These are phyloP conservation scores for Grammomys dolichurus DNA, from an alignment of 2,113 vertebrate genomes.

Conservation along the genomic window DNA sequence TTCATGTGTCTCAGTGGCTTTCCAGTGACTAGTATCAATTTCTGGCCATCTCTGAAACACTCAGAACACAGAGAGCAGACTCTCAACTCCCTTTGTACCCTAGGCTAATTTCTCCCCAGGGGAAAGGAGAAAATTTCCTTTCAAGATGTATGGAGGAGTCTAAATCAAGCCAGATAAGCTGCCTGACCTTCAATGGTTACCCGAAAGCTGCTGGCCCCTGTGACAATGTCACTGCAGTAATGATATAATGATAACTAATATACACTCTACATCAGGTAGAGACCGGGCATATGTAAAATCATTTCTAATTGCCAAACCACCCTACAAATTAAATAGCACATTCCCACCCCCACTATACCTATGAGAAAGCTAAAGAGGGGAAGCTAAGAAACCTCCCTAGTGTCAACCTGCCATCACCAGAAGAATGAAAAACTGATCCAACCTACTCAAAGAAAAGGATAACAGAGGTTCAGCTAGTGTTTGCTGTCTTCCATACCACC, in stretches of 20 bases:
- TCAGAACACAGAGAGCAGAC: not conserved
- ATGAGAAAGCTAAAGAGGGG: not conserved
- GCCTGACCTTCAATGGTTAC: not conserved
- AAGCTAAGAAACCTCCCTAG: not conserved
- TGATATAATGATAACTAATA: not conserved
- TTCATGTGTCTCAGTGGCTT: not conserved
- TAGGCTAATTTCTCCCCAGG: not conserved
- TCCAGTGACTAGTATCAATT: not conserved
- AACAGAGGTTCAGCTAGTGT: not conserved
- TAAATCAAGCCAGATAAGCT: not conserved
- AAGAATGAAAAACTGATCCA: not conserved
- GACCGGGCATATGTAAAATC: not conserved
- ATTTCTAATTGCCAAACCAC: not conserved
- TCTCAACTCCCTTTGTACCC: not conserved
- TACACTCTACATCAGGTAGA: not conserved
- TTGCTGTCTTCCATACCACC: not conserved
- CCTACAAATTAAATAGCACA: not conserved
- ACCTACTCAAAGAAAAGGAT: not conserved
- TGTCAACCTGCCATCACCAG: slow-evolving; percentile 12
- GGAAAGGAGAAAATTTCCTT: not conserved
- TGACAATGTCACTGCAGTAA: not conserved
- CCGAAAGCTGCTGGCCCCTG: not conserved
- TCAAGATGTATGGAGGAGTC: not conserved
- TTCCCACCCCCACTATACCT: not conserved
- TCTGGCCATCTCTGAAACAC: slow-evolving; percentile 49